A percentile compares a stretch with the other conserved stretches of the same genome.
phyloP scores from a whole-genome alignment of 1,140 invertebrate genomes.

The Bradysia coprophila region DNA sequence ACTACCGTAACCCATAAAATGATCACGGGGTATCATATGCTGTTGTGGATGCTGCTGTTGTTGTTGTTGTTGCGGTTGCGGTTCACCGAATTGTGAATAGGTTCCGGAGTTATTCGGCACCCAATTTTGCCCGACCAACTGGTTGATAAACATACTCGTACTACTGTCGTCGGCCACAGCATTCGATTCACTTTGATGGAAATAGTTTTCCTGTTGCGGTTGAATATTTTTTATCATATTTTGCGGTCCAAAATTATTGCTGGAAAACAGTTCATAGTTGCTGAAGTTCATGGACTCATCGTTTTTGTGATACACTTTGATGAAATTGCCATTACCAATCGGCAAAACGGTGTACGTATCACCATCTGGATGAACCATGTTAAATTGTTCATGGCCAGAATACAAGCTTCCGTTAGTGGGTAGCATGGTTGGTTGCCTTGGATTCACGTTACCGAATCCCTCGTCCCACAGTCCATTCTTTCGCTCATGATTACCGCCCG shows the following conservation, averaged over 20 bases:
- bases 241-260: neutral
- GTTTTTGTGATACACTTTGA: conserved; percentile 13
- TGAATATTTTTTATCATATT: neutral
- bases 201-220: neutral
- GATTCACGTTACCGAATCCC: too few species aligned
- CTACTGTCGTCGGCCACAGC: neutral
- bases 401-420: neutral
- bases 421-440: too few species aligned
- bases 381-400: neutral
- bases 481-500: too few species aligned
- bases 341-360: conserved; percentile 20
- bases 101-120: conserved; percentile 57
- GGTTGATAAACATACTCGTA: conserved; percentile 34
- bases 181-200: neutral
- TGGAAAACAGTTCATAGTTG: conserved; percentile 1
- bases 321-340: conserved; percentile 19
- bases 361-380: neutral
- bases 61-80: conserved; percentile 5
- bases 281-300: neutral
- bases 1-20: neutral
- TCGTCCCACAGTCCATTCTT: too few species aligned
- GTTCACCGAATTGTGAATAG: conserved; percentile 57
- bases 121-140: conserved; percentile 67
- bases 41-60: neutral
- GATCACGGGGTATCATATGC: neutral